These are phyloP conservation scores for Cerceris rybyensis DNA, from an alignment of 2,888 invertebrate genomes.

Conservation along the genomic window DNA sequence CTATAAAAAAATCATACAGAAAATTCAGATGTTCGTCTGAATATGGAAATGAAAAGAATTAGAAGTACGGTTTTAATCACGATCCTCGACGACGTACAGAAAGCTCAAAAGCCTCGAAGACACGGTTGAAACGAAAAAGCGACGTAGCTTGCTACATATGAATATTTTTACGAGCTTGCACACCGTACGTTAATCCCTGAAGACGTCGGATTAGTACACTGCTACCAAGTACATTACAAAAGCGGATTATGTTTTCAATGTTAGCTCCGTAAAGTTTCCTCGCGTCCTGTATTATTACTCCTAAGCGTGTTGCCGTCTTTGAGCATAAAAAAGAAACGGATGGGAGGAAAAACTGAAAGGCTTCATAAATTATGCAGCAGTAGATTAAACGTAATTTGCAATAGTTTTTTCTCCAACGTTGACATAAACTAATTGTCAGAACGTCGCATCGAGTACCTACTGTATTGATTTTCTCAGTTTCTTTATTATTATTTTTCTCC, in stretches of 20 bases:
- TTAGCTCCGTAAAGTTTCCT: slow-evolving; percentile 11
- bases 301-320: neutral
- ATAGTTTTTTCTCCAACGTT: too few relatives aligned
- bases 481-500: too few relatives aligned
- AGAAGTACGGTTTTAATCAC: neutral
- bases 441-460: too few relatives aligned
- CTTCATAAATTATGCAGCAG: too few relatives aligned
- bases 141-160: neutral
- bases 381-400: too few relatives aligned
- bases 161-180: slow-evolving; percentile 12
- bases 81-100: neutral
- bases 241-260: slow-evolving; percentile 35
- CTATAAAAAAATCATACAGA: too few relatives aligned
- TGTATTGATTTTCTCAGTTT: too few relatives aligned
- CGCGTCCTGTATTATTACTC: slow-evolving; percentile 10
- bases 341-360: too few relatives aligned
- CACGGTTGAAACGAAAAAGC: neutral
- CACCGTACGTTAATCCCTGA: neutral
- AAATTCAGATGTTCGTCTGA: too few relatives aligned
- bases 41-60: too few relatives aligned
- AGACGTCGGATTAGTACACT: slow-evolving; percentile 2
- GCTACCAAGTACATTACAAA: slow-evolving; percentile 35
- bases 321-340: too few relatives aligned
- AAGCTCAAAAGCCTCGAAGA: slow-evolving; percentile 11
- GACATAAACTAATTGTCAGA: too few relatives aligned